These are phyloP conservation scores for Ceyx melanurus DNA, from an alignment of 2,113 vertebrate genomes.

Conservation along the genomic window DNA sequence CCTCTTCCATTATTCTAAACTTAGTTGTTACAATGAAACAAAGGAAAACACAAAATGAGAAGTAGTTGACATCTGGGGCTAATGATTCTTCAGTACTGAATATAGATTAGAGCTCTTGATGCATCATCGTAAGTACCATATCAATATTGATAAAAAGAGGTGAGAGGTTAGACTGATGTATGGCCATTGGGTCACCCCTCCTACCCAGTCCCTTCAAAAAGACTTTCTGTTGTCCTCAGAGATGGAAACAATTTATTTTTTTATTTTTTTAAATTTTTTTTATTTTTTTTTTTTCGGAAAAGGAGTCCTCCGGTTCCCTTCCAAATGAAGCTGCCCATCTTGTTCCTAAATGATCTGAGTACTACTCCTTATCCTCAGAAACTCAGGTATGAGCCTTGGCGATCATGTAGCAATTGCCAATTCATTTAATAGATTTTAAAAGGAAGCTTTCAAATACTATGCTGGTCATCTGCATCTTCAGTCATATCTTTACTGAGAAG, in stretches of 20 bases:
- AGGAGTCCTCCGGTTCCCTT: not conserved
- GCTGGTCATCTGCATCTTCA: not conserved
- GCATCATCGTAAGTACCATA: too few species aligned
- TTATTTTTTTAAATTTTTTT: not conserved
- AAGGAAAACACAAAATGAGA: not conserved
- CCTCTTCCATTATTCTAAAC: not conserved
- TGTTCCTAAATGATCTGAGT: not conserved
- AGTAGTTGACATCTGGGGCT: not conserved
- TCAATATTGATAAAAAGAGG: not conserved
- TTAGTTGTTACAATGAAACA: not conserved
- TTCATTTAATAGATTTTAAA: not conserved
- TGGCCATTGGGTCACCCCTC: not conserved
- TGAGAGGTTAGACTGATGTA: not conserved
- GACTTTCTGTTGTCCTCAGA: not conserved
- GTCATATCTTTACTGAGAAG: not conserved
- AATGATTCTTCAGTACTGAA: not conserved
- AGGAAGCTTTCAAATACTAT: not conserved
- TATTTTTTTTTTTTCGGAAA: not conserved
- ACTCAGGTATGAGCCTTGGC: not conserved
- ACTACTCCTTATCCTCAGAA: not conserved
- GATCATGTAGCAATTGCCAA: not conserved
- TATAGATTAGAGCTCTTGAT: not conserved
- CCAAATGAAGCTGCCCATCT: not conserved
- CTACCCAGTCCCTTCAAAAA: not conserved
- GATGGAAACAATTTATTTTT: not conserved